Percentiles rank a stretch among this genome's conserved stretches.
Conservation (phyloP, 2,888 invertebrate genomes). For the Morinoia aosen region DNA sequence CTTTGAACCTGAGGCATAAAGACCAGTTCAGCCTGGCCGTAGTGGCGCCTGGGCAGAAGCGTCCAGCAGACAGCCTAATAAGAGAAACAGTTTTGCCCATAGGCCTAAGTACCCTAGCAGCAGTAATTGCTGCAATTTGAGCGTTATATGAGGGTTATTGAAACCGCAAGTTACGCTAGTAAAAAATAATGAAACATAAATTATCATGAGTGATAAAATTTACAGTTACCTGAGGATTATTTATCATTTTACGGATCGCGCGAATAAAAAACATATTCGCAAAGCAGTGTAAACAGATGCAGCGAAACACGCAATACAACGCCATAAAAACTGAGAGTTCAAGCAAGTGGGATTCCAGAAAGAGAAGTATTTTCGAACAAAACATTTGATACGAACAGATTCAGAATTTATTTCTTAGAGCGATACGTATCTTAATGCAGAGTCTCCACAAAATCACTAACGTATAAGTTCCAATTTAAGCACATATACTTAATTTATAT, state of each 20-base stretch:
- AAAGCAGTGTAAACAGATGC: not conserved
- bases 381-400: too few relatives aligned
- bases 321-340: not conserved
- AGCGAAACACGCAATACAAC: not conserved
- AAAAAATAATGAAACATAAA: not conserved
- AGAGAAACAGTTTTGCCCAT: not conserved
- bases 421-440: too few relatives aligned
- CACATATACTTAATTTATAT: not conserved
- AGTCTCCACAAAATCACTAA: too few relatives aligned
- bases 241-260: not conserved
- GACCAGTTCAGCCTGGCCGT: not conserved
- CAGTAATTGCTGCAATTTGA: not conserved
- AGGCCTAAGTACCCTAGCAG: not conserved
- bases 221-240: not conserved
- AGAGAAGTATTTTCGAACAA: not conserved
- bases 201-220: not conserved
- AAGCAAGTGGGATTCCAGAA: not conserved
- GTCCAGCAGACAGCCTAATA: not conserved
- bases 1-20: not conserved
- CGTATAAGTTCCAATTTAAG: not conserved
- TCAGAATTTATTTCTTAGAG: too few relatives aligned
- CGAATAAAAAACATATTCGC: not conserved
- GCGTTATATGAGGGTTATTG: not conserved
- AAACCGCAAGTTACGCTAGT: not conserved
- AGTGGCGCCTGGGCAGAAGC: not conserved